phyloP scores from a whole-genome alignment of 2,113 vertebrate species.

The Chaetops frenatus region DNA sequence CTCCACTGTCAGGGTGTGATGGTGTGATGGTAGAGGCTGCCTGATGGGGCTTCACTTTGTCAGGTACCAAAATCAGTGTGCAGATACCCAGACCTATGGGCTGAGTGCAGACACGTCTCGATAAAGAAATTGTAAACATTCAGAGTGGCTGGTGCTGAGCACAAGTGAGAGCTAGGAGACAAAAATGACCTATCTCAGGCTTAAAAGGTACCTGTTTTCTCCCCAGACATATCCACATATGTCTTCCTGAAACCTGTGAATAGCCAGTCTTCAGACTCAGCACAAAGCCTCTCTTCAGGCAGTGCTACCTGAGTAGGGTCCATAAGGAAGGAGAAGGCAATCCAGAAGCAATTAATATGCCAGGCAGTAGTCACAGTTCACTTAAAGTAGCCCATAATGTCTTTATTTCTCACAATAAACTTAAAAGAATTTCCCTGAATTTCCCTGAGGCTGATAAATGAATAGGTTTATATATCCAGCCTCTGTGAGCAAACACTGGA shows the following conservation, averaged over 20 bases:
- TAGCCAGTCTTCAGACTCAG: not conserved
- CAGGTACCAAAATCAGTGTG: not conserved
- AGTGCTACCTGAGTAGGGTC: not conserved
- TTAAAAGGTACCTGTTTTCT: not conserved
- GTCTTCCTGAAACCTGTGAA: not conserved
- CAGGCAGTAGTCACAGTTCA: not conserved
- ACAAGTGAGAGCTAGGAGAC: not conserved
- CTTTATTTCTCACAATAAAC: not conserved
- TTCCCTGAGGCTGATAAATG: not conserved
- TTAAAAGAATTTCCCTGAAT: not conserved
- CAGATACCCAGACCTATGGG: not conserved
- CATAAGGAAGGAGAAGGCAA: not conserved
- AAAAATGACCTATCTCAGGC: not conserved
- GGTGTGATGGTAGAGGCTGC: not conserved
- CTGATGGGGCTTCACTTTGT: not conserved
- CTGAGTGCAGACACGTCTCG: not conserved
- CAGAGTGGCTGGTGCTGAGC: not conserved
- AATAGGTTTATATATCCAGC: not conserved
- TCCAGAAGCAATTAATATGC: not conserved
- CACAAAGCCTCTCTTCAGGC: not conserved
- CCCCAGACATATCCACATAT: not conserved
- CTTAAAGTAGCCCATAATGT: not conserved
- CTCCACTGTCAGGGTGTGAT: rapidly evolving
- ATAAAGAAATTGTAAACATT: not conserved
- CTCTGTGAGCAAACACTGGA: not conserved